phyloP scores from a whole-genome alignment of 2,113 vertebrate genomes.

The Nannobrachium achirus region DNA sequence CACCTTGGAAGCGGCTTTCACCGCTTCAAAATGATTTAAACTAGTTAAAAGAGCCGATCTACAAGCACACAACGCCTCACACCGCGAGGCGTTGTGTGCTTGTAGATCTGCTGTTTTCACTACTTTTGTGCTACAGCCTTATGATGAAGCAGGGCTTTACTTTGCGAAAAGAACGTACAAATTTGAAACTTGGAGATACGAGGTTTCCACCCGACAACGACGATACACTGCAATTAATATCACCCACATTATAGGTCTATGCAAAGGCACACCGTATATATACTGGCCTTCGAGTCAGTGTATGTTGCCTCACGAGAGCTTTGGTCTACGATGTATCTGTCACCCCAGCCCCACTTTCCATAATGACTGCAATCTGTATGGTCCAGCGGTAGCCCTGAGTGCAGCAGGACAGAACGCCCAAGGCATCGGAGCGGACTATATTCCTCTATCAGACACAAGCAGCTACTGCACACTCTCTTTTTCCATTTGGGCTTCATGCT shows the following conservation, averaged over 20 bases:
- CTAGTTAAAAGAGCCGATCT: too few relatives aligned
- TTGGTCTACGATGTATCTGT: constrained; percentile 57
- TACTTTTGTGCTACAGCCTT: too few relatives aligned
- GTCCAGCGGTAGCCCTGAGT: constrained; percentile 65
- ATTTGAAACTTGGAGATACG: too few relatives aligned
- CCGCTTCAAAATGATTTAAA: too few relatives aligned
- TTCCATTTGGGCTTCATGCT: constrained; percentile 66
- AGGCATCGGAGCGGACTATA: constrained; percentile 69
- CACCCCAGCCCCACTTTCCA: constrained; percentile 64
- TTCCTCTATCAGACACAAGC: constrained; percentile 64
- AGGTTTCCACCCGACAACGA: too few relatives aligned
- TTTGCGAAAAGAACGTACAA: too few relatives aligned
- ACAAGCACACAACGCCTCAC: too few relatives aligned
- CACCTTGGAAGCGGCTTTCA: too few relatives aligned
- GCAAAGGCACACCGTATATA: constrained; percentile 42
- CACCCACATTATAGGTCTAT: constrained; percentile 46
- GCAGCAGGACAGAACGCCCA: constrained; percentile 71
- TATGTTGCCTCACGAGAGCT: constrained; percentile 44
- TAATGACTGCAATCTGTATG: constrained; percentile 74
- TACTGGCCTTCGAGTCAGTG: constrained; percentile 40
- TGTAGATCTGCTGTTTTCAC: too few relatives aligned
- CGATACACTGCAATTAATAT: constrained; percentile 42
- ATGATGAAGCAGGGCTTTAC: too few relatives aligned
- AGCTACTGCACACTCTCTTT: constrained; percentile 68
- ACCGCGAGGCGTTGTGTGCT: too few relatives aligned